Base-by-base conservation (phyloP, 2,113 vertebrate species). In the Proterorhinus semilunaris region DNA sequence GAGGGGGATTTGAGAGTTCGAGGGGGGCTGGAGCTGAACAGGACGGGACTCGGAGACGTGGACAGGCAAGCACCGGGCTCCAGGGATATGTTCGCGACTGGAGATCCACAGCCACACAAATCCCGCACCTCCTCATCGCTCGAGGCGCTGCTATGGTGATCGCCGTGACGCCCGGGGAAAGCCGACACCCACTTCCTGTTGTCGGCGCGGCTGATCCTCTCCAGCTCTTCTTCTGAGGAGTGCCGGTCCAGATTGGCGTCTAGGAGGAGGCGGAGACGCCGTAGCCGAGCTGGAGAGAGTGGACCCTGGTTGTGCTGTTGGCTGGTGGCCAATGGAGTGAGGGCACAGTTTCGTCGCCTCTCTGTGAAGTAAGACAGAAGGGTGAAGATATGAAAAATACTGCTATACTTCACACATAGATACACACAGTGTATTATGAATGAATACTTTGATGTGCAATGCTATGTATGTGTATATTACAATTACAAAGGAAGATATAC, bases 71-170 rank as follows among this genome's bases (percentile, higher is more conserved):
- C 69, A 0, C 76, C 74, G 0, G 49, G 0, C 46, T 91, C 87
- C 66, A 83, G 72, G 0, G 87, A 75, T 63, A 81, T 81, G 61
- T 74, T 11, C 0, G 92, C 78, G 0, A 78, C 81, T 7, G 94
- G 79, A 0, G 12, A 93, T 68, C 0, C 79, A 42, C 81, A 89
- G 36, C 86, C 82, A 0, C 93, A 96, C 75, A 96, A 85, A 89
- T 94, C 94, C 84, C 95, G 94, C 81, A 97, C 95, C 72, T 97
- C 96, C 72, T 97, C 96, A 0, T 97, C 96, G 0, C 96, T 96
- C 73, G 96, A 96, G 79, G 95, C 88, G 4, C 95, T 90, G 85
- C 93, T 95, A 87, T 88, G 89, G 84, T 89, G 87, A 36, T 90
- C 94, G 8, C 85, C 52, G 43, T 92, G 92, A 81, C 92, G 82